Conservation (phyloP, 2,888 invertebrate species). For the Geophilus truncorum region DNA sequence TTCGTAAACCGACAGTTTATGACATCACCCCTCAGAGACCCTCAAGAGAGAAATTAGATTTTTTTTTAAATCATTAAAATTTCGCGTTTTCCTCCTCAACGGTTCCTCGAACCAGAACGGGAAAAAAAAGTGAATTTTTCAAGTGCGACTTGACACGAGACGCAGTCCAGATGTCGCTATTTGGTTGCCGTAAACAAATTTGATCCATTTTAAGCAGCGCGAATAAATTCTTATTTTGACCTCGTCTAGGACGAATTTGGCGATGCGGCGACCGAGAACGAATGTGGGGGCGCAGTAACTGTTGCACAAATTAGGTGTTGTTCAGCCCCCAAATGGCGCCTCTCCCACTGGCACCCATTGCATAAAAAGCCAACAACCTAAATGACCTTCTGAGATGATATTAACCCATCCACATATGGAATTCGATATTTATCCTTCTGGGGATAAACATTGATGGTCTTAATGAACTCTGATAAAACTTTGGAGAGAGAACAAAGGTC, state of each 20-base stretch:
- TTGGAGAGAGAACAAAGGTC: too few relatives aligned
- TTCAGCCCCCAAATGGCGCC: not conserved
- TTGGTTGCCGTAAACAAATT: not conserved
- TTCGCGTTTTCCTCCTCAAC: too few relatives aligned
- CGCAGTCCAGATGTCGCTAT: not conserved
- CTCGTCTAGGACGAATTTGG: not conserved
- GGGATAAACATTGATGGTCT: not conserved
- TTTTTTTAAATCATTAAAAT: too few relatives aligned
- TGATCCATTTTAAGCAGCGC: not conserved
- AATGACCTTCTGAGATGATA: not conserved
- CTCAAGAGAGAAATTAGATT: too few relatives aligned
- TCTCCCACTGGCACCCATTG: not conserved
- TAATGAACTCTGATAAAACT: not conserved
- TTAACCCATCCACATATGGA: not conserved
- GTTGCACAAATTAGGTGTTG: conserved; percentile 1
- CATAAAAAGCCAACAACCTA: not conserved
- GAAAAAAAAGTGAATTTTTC: too few relatives aligned
- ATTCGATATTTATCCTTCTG: not conserved
- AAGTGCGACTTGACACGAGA: not conserved
- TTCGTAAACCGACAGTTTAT: not conserved
- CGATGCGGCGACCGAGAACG: not conserved
- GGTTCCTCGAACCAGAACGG: too few relatives aligned
- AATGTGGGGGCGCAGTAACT: not conserved
- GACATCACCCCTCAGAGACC: not conserved
- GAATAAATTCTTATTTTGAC: not conserved